Evolutionary conservation across 1,140 invertebrate genomes (phyloP).

Genomic region (Medauroidea extradentata): DNA sequence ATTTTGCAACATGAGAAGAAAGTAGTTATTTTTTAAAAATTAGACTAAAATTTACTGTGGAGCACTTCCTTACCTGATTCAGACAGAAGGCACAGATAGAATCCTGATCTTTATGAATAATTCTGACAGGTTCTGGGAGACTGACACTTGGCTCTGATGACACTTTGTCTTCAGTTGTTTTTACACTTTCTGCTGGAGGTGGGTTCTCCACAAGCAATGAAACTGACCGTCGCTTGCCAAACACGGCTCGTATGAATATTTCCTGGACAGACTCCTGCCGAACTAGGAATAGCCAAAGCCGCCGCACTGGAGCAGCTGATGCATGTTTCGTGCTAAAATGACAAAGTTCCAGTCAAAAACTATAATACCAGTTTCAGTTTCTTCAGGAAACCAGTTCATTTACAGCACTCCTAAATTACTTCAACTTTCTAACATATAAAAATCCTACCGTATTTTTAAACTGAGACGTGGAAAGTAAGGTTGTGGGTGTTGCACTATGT

Average conservation of each 20-base stretch:
- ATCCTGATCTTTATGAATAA: conserved; percentile 99
- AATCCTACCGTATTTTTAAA: no score
- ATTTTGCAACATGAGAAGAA: no score
- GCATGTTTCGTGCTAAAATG: conserved; percentile 44
- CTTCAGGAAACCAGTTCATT: no score
- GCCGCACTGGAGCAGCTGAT: conserved; percentile 72
- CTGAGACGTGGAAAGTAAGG: no score
- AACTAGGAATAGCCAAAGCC: conserved; percentile 92
- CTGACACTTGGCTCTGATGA: conserved; percentile 24
- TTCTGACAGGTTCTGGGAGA: conserved; percentile 78
- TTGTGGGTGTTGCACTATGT: no score
- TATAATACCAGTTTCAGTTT: no score
- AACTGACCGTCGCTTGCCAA: conserved; percentile 64
- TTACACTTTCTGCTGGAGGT: conserved; percentile 28
- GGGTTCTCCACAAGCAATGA: conserved; percentile 44
- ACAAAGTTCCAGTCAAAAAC: no score
- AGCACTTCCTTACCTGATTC: conserved; percentile 65
- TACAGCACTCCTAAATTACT: no score
- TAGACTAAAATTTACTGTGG: not conserved
- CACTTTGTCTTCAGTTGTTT: not conserved
- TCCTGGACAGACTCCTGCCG: conserved; percentile 91
- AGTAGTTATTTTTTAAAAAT: no score
- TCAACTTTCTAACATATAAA: no score
- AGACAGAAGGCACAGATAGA: conserved; percentile 96
- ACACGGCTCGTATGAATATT: conserved; percentile 93